Evolutionary conservation across 1,140 invertebrate species (phyloP).

Genomic region (Platyscapa corneri): DNA sequence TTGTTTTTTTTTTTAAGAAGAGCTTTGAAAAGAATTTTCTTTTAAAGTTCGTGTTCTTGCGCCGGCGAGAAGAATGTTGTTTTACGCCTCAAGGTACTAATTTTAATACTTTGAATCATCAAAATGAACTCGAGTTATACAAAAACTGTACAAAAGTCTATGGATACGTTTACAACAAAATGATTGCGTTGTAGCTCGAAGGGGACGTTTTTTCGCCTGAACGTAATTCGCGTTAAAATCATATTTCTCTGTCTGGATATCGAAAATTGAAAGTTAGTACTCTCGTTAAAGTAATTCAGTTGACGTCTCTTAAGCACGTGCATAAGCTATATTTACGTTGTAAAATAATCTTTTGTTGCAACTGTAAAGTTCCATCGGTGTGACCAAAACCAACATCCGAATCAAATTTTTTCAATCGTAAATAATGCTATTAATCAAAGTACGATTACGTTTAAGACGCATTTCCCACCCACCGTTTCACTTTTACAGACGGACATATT

Average conservation of each 20-base stretch:
- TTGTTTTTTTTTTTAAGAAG: too few species aligned
- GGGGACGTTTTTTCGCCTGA: neutral
- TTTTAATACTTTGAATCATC: neutral
- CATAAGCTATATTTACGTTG: neutral
- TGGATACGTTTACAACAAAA: neutral
- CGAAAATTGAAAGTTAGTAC: neutral
- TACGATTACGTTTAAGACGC: too few species aligned
- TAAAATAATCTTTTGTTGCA: too few species aligned
- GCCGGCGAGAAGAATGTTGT: neutral
- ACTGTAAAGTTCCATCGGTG: too few species aligned
- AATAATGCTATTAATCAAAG: too few species aligned
- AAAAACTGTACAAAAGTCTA: too few species aligned
- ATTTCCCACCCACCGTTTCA: too few species aligned
- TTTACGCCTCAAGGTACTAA: neutral
- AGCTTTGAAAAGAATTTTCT: too few species aligned
- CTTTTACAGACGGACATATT: too few species aligned
- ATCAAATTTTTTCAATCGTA: too few species aligned
- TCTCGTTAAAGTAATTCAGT: neutral
- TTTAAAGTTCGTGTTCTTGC: too few species aligned
- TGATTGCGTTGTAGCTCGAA: neutral
- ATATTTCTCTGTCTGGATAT: neutral
- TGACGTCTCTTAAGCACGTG: neutral
- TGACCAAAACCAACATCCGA: too few species aligned
- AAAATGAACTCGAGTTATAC: neutral
- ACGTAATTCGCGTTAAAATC: neutral